phyloP scores from a whole-genome alignment of 2,797 vertebrate genomes.

The Anabas testudineus region DNA sequence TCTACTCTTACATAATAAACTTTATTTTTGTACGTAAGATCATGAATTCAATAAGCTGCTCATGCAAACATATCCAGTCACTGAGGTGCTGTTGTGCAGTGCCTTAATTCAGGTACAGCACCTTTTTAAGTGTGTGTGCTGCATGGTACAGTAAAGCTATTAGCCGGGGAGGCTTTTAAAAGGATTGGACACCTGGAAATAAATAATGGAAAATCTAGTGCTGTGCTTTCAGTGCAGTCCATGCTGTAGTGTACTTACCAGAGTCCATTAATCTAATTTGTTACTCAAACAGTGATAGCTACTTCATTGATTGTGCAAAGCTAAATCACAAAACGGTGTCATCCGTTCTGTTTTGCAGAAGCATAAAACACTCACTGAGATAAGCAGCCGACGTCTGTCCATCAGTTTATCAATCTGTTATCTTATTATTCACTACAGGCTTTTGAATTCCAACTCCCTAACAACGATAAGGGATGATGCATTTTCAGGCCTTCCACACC shows the following conservation, averaged over 20 bases:
- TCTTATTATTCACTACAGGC: constrained; percentile 78
- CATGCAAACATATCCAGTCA: background rate
- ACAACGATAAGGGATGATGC: constrained; percentile 94
- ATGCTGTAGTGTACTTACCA: constrained; percentile 7
- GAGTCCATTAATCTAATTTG: constrained; percentile 39
- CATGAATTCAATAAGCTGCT: background rate
- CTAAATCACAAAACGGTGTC: background rate
- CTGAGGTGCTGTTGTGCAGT: constrained; percentile 12
- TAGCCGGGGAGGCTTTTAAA: constrained; percentile 16
- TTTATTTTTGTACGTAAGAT: background rate
- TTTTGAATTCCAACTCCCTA: constrained; percentile 97
- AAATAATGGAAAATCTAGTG: constrained; percentile 16
- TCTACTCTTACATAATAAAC: background rate
- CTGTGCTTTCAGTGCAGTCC: constrained; percentile 11
- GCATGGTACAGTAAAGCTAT: constrained; percentile 26
- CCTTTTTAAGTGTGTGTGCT: background rate
- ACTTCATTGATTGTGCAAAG: background rate
- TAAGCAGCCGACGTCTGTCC: background rate
- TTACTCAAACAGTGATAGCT: constrained; percentile 11
- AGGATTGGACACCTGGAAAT: constrained; percentile 27
- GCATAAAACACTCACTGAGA: background rate
- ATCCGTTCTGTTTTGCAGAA: constrained; percentile 1
- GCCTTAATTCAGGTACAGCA: background rate
- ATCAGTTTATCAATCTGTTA: constrained; percentile 5
- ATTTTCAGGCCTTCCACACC: constrained; percentile 95